Base-by-base conservation (phyloP, 2,113 vertebrate genomes). In the Halcyon malimbica region DNA sequence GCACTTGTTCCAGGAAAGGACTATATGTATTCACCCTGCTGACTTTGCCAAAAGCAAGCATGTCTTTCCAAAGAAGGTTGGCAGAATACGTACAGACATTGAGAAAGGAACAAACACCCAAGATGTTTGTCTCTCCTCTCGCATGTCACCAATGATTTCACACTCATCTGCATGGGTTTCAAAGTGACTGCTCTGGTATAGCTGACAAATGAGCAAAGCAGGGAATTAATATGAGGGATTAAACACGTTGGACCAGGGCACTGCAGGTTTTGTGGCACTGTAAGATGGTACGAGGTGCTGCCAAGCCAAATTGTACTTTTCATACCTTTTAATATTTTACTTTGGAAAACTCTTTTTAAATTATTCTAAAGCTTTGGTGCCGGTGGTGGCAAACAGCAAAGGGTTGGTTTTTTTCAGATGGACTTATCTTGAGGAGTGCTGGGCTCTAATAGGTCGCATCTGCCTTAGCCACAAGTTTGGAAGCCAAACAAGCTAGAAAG, bases 11-110 rank as follows among this genome's bases (percentile, higher is more conserved):
- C 48, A 69, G 76, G 41, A 16, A 37, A 60, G 33, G 56, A 6
- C 65, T 26, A 0, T 37, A 11, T 3, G 1, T 18, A 17, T 35
- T 63, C 2, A 0, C 10, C 33, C 68, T 35, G 25, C 11, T 87
- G 65, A 18, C 48, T 68, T 39, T 84, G 62, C 78, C 67, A 64
- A 71, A 48, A 56, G 20, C 62, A 68, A 51, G n/a, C 0, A 0
- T 3, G 7, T 24, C 83, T 85, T 91, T 80, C 76, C 75, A 57
- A 56, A 56, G 59, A 83, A 59, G 11, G 5, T 16, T 81, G 23
- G 9, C 46, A 82, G 15, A 53, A 46, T 39, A 16, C 21, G 3
- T 15, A 3, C 7, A n/a, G 46, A 10, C 23, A 33, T 3, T 21
- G 29, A 50, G 83, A 56, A 35, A 53, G 46, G 54, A 83, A 9